Base-by-base conservation (phyloP, 2,888 invertebrate genomes). In the Acanthococcus lagerstroemiae region DNA sequence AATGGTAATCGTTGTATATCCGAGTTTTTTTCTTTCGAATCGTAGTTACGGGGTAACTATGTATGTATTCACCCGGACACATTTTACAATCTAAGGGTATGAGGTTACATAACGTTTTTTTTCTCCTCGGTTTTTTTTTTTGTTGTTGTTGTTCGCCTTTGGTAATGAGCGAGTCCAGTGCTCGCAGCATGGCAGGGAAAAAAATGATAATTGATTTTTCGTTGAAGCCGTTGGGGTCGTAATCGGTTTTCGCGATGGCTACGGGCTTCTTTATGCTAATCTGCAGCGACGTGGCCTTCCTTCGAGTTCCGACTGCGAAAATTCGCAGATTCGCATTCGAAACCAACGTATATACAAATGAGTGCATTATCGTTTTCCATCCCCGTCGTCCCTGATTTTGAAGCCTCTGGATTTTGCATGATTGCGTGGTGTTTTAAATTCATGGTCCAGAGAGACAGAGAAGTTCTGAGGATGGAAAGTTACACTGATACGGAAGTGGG, bases 201-300 rank as follows among this genome's bases (percentile, higher is more conserved):
- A 63, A 63, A 63, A 52, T 52, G 63, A 63, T 63, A 63, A 63
- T 63, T 63, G 63, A 63, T 63, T 63, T 52, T 63, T 63, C 48
- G 25, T 50, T 37, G 50, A 50, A 63, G 44, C 63, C 63, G 52
- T 63, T 63, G 54, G 63, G 63, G 63, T 63, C 37, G 37, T 37
- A 37, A 37, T 37, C 37, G 37, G 12, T 37, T 37, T 37, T 37
- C 37, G 37, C 37, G 37, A 37, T 37, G n/a, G 37, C 37, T 37
- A 9, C 12, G 12, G n/a, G 37, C n/a, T 37, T 15, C 37, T 37
- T 37, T 37, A 37, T 37, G 37, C 37, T 37, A 37, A 37, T n/a
- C n/a, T n/a, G n/a, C n/a, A n/a, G n/a, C n/a, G n/a, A n/a, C n/a
- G n/a, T n/a, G n/a, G n/a, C n/a, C n/a, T n/a, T n/a, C n/a, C n/a